phyloP scores from a whole-genome alignment of 92 coral and sea anemone genomes.

The Palythoa heliodiscus region DNA sequence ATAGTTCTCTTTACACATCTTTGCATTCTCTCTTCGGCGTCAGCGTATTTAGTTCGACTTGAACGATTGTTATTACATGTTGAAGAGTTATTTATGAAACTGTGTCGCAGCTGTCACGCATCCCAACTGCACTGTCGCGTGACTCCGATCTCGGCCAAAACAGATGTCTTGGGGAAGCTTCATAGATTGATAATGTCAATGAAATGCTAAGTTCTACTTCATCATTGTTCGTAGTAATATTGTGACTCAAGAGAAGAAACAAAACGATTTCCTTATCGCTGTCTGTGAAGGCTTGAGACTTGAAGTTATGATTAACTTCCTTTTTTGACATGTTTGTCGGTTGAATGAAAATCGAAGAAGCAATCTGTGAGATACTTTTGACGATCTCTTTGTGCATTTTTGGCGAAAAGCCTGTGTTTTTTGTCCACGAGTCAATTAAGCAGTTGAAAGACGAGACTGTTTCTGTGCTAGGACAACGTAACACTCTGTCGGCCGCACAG shows the following conservation, averaged over 20 bases:
- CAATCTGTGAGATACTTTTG: slow-evolving; percentile 4
- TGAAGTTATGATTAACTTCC: slow-evolving; percentile 10
- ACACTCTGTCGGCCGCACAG: neutral
- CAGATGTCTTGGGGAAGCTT: slow-evolving; percentile 2
- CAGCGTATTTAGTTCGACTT: no score
- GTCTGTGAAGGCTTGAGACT: slow-evolving; percentile 21
- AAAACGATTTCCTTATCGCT: slow-evolving; percentile 11
- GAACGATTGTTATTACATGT: no score
- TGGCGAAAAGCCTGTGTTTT: slow-evolving; percentile 4
- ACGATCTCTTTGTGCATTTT: slow-evolving; percentile 6
- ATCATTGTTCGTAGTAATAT: neutral
- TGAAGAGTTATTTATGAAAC: neutral
- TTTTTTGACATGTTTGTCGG: slow-evolving; percentile 8
- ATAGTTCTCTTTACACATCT: no score
- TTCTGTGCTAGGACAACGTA: slow-evolving; percentile 5
- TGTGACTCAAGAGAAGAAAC: slow-evolving; percentile 23
- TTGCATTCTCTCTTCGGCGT: no score
- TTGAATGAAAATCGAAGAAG: slow-evolving; percentile 9
- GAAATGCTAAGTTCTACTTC: slow-evolving; percentile 4
- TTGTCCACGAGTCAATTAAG: slow-evolving; percentile 10
- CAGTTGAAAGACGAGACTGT: neutral
- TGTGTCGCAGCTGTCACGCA: slow-evolving; percentile 14
- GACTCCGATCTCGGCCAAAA: slow-evolving; percentile 10
- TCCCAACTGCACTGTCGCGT: neutral
- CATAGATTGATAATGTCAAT: slow-evolving; percentile 30